These are phyloP conservation scores for Philereme vetulata DNA, from an alignment of 2,888 invertebrate species.

Conservation along the genomic window DNA sequence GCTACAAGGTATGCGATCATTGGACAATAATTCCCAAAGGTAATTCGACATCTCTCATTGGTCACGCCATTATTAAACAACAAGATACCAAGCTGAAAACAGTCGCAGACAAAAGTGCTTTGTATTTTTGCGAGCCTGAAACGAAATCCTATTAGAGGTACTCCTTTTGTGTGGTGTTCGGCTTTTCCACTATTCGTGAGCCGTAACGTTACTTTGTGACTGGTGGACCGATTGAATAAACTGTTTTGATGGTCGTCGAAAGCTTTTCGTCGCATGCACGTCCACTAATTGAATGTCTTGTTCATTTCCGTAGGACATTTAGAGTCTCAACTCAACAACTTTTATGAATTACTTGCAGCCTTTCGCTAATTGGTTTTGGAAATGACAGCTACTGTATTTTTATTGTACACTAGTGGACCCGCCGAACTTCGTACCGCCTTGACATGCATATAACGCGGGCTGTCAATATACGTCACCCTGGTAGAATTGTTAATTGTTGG, in stretches of 20 bases:
- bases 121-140: conserved; percentile 18
- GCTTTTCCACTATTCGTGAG: conserved; percentile 24
- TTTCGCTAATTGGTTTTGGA: no score
- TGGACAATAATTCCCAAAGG: neutral
- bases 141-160: conserved; percentile 30
- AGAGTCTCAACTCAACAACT: no score
- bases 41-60: conserved; percentile 29
- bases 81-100: conserved; percentile 9
- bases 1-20: neutral
- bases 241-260: conserved; percentile 38
- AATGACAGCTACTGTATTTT: no score
- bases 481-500: no score
- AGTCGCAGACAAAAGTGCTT: conserved; percentile 23
- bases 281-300: conserved; percentile 13
- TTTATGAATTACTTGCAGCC: no score
- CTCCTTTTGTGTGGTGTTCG: conserved; percentile 21
- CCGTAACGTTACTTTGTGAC: conserved; percentile 26
- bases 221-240: conserved; percentile 30
- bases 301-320: neutral
- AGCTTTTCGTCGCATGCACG: conserved; percentile 12
- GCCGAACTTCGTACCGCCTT: no score
- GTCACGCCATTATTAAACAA: conserved; percentile 38
- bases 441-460: no score
- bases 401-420: no score
- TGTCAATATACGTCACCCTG: no score